phyloP scores from a whole-genome alignment of 2,113 vertebrate genomes.

The Centropus unirufus region DNA sequence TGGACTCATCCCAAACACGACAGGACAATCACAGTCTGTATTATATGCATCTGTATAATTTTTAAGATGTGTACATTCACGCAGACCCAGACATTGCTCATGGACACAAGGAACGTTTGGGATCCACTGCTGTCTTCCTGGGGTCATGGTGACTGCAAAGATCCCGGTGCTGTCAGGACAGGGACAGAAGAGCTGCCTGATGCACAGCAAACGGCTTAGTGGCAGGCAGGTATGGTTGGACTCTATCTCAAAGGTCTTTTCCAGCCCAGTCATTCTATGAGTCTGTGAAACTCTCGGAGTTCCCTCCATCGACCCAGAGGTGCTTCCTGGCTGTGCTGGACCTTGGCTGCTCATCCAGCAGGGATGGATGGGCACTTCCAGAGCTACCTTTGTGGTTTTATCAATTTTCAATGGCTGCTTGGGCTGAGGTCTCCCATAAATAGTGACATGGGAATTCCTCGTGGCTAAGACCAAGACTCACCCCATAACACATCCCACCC shows the following conservation, averaged over 20 bases:
- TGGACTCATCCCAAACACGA: background rate
- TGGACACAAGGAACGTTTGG: background rate
- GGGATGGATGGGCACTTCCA: background rate
- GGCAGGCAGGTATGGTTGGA: no score
- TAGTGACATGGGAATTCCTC: background rate
- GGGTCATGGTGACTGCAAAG: background rate
- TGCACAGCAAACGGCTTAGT: background rate
- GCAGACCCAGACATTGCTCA: fast-evolving
- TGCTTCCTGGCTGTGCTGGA: fast-evolving
- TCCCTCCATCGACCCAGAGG: background rate
- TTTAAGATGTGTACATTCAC: fast-evolving
- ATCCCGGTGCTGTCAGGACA: background rate
- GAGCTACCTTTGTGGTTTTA: background rate
- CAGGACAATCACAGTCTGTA: fast-evolving
- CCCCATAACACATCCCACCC: no score
- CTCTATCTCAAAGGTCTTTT: no score
- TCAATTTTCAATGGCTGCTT: background rate
- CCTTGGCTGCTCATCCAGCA: fast-evolving
- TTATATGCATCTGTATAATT: fast-evolving
- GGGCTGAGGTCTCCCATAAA: background rate
- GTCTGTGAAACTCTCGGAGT: no score
- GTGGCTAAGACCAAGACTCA: background rate
- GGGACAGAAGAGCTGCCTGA: background rate
- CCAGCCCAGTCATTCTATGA: no score
- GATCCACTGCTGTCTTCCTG: background rate